These are phyloP conservation scores for Percopsis omiscomaycus DNA, from an alignment of 2,797 vertebrate genomes.

Conservation along the genomic window DNA sequence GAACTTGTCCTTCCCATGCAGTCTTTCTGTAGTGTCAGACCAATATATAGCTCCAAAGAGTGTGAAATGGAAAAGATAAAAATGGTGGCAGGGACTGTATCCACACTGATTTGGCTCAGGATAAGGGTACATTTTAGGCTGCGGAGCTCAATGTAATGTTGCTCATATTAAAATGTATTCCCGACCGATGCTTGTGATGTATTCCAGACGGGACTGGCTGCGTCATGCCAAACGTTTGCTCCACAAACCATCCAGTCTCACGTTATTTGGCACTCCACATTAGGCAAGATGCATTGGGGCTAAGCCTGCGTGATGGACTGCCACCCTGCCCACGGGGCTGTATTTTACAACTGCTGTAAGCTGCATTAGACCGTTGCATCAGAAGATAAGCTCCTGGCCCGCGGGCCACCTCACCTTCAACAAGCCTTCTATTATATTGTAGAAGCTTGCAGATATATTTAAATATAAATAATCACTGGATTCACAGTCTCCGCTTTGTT, in stretches of 20 bases:
- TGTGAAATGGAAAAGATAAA: constrained; percentile 62
- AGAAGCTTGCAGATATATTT: constrained; percentile 39
- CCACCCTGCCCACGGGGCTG: constrained; percentile 39
- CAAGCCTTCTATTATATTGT: constrained; percentile 10
- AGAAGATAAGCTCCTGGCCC: constrained; percentile 51
- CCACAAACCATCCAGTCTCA: constrained; percentile 8
- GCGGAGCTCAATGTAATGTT: constrained; percentile 29
- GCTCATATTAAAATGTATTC: constrained; percentile 30
- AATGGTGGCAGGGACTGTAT: constrained; percentile 33
- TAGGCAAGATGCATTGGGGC: constrained; percentile 28
- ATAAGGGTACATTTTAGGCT: constrained; percentile 48
- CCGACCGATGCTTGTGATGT: constrained; percentile 25
- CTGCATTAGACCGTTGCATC: constrained; percentile 49
- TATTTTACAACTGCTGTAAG: constrained; percentile 61
- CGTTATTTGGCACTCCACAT: constrained; percentile 30
- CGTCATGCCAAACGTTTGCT: constrained; percentile 14
- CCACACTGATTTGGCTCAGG: constrained; percentile 43
- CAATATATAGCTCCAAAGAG: constrained; percentile 54
- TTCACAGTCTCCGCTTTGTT: not conserved
- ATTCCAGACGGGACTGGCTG: not conserved
- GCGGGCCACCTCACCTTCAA: constrained; percentile 48
- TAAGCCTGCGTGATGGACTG: constrained; percentile 51
- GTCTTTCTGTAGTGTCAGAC: constrained; percentile 33
- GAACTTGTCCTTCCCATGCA: constrained; percentile 20
- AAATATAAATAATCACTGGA: constrained; percentile 32